A percentile compares a stretch with the other conserved stretches of the same genome.
phyloP scores from a whole-genome alignment of 2,888 invertebrate species.

The Tinea semifulvella region DNA sequence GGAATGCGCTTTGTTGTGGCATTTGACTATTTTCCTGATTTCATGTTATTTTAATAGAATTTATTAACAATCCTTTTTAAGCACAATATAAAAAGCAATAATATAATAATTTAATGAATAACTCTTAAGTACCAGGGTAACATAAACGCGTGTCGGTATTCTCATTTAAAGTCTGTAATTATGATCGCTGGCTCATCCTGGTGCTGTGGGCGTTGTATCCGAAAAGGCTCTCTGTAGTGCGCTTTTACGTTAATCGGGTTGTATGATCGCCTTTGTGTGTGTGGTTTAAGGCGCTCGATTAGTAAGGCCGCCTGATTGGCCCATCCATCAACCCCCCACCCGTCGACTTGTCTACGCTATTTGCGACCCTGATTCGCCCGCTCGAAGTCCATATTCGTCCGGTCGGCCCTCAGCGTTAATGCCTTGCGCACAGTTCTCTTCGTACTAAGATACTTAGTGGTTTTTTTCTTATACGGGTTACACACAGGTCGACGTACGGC shows the following conservation, averaged over 20 bases:
- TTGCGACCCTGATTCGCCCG: background rate
- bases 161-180: slow-evolving; percentile 20
- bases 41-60: too few relatives aligned
- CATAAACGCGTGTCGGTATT: too few relatives aligned
- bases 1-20: slow-evolving; percentile 15
- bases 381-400: slow-evolving; percentile 10
- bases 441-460: slow-evolving; percentile 60
- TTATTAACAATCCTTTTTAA: too few relatives aligned
- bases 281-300: slow-evolving; percentile 53
- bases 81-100: too few relatives aligned
- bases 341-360: slow-evolving; percentile 27
- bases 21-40: slow-evolving; percentile 25
- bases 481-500: slow-evolving; percentile 58
- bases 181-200: slow-evolving; percentile 25
- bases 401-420: slow-evolving; percentile 29
- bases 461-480: slow-evolving; percentile 55
- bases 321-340: slow-evolving; percentile 60
- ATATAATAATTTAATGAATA: too few relatives aligned
- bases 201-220: slow-evolving; percentile 26
- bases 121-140: too few relatives aligned
- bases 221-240: slow-evolving; percentile 35
- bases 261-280: slow-evolving; percentile 24
- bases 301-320: slow-evolving; percentile 63
- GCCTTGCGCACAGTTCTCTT: slow-evolving; percentile 45
- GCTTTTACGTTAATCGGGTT: slow-evolving; percentile 43